Evolutionary conservation across 2,797 vertebrate species (phyloP).

Genomic region (Notolepis coatsorum): DNA sequence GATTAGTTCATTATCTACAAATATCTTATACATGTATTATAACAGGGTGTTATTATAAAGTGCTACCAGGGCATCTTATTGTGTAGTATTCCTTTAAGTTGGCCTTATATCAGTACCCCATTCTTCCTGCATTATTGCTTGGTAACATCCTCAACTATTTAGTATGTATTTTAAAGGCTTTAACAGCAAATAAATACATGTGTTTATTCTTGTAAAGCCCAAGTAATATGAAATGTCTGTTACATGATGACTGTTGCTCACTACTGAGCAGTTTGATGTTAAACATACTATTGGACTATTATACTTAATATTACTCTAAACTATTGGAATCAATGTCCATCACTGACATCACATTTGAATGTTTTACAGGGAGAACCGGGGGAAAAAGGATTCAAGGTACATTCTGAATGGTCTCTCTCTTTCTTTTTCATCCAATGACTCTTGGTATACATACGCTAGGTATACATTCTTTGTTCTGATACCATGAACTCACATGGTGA

Average conservation of each 20-base stretch:
- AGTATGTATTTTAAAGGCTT: no score
- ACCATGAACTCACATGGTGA: no score
- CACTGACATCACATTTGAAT: not conserved
- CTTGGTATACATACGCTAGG: not conserved
- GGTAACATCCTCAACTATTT: no score
- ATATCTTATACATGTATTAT: no score
- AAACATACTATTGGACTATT: constrained; percentile 15
- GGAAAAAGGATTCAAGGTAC: constrained; percentile 86
- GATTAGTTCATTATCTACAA: no score
- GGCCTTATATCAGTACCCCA: no score
- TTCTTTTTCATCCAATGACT: not conserved
- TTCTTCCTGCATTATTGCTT: no score
- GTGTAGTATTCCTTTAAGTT: no score
- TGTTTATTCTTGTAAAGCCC: not conserved
- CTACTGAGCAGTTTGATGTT: not conserved
- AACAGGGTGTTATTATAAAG: no score
- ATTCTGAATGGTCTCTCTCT: constrained; percentile 9
- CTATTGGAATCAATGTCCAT: not conserved
- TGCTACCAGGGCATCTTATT: no score
- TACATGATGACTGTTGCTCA: not conserved
- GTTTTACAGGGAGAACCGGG: constrained; percentile 85
- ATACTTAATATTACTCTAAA: not conserved
- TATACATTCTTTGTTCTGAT: no score
- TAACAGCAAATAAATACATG: no score
- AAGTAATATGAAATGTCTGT: not conserved